A percentile compares a stretch with the other conserved stretches of the same genome.
Conservation (phyloP, 2,888 invertebrate species). For the Bruchidius siliquastri region DNA sequence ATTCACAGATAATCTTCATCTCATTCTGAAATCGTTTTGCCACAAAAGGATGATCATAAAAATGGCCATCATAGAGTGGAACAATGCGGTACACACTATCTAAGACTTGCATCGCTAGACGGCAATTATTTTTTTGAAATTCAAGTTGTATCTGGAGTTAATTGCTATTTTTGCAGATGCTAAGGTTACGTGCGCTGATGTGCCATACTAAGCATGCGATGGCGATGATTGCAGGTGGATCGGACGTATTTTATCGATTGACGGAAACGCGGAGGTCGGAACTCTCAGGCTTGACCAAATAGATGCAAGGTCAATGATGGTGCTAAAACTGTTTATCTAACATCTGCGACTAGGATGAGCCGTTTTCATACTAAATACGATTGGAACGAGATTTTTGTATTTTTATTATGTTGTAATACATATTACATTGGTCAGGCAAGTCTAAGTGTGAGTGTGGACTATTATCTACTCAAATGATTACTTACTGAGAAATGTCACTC, state of each 20-base stretch:
- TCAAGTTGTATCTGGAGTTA: neutral
- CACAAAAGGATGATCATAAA: neutral
- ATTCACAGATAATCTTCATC: neutral
- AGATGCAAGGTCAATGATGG: neutral
- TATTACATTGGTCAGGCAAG: too few relatives aligned
- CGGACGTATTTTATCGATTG: neutral
- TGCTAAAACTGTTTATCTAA: neutral
- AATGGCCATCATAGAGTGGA: neutral
- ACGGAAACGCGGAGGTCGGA: neutral
- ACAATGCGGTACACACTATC: neutral
- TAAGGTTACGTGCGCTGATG: neutral
- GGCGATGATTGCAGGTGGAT: neutral
- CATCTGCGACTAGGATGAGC: neutral
- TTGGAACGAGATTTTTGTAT: too few relatives aligned
- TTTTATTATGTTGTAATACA: too few relatives aligned
- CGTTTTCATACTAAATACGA: neutral
- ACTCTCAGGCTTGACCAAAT: neutral
- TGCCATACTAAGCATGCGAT: neutral
- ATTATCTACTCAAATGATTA: too few relatives aligned
- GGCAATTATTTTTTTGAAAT: neutral
- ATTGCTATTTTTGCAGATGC: neutral
- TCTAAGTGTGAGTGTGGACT: too few relatives aligned
- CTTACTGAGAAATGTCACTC: too few relatives aligned
- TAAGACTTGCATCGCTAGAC: neutral
- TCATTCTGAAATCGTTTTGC: neutral